Evolutionary conservation across 2,113 vertebrate genomes (phyloP).

Genomic region (Poeciliopsis prolifica): DNA sequence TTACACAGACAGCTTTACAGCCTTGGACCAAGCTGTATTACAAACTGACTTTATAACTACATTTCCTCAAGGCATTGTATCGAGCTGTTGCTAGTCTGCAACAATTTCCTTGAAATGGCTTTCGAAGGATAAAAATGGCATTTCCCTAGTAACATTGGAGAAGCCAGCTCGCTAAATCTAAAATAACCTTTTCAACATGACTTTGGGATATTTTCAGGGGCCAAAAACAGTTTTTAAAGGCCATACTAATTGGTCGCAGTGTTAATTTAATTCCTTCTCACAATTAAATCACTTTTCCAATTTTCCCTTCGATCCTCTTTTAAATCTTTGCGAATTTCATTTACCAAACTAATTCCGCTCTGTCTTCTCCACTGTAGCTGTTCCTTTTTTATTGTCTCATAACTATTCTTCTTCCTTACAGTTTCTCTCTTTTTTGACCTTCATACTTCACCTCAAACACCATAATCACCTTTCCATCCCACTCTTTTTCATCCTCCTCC

Average conservation of each 20-base stretch:
- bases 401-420: slow-evolving; percentile 29
- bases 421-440: slow-evolving; percentile 37
- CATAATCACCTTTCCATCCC: slow-evolving; percentile 44
- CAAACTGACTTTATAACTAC: neutral
- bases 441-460: slow-evolving; percentile 32
- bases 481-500: slow-evolving; percentile 46
- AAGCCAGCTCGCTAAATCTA: neutral
- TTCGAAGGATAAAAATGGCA: neutral
- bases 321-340: neutral
- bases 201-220: neutral
- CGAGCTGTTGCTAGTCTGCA: neutral
- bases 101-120: neutral
- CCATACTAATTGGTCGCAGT: neutral
- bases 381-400: slow-evolving; percentile 17
- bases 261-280: neutral
- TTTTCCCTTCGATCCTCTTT: slow-evolving; percentile 2
- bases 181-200: neutral
- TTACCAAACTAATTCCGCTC: neutral
- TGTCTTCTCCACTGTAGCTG: neutral
- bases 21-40: neutral
- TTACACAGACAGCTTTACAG: neutral
- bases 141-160: neutral
- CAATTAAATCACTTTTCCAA: neutral
- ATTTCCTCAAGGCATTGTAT: neutral
- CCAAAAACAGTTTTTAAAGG: neutral